Percentiles rank a stretch among this genome's conserved stretches.
phyloP scores from a whole-genome alignment of 2,888 invertebrate genomes.

The Nomada ferruginata region DNA sequence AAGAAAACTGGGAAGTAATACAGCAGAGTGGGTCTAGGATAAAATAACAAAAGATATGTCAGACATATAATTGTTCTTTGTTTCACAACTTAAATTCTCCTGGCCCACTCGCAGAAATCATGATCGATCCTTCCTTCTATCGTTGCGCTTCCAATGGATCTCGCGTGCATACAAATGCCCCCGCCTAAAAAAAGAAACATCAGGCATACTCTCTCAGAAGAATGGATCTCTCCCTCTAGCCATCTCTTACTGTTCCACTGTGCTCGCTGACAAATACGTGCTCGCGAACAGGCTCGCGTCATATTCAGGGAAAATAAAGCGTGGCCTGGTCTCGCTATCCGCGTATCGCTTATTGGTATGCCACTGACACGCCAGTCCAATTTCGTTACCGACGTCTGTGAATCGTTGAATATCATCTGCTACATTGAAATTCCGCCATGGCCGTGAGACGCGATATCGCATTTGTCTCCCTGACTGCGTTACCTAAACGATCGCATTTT shows the following conservation, averaged over 20 bases:
- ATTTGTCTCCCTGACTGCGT: conserved; percentile 76
- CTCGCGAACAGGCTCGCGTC: conserved; percentile 57
- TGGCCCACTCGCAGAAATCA: too few relatives aligned
- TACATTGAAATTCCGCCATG: conserved; percentile 78
- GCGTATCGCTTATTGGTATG: conserved; percentile 73
- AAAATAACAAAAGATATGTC: too few relatives aligned
- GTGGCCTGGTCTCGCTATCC: conserved; percentile 24
- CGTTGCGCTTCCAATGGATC: background rate
- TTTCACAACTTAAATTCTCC: too few relatives aligned
- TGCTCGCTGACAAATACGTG: conserved; percentile 58
- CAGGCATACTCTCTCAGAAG: conserved; percentile 7
- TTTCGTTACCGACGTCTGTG: conserved; percentile 77
- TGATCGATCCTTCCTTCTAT: too few relatives aligned
- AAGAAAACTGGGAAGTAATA: too few relatives aligned
- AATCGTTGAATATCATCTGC: conserved; percentile 78
- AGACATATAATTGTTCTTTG: too few relatives aligned
- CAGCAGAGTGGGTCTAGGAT: too few relatives aligned
- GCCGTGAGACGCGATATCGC: conserved; percentile 75
- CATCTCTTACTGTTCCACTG: background rate
- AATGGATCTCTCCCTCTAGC: conserved; percentile 20
- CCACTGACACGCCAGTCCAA: conserved; percentile 72
- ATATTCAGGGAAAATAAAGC: conserved; percentile 65
- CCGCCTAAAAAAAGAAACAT: conserved; percentile 47
- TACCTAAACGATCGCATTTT: conserved; percentile 76
- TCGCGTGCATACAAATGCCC: conserved; percentile 23